Percentiles rank a stretch among this genome's conserved stretches.
Evolutionary conservation across 2,797 vertebrate genomes (phyloP).

Genomic region (Buphagus erythrorhynchus): DNA sequence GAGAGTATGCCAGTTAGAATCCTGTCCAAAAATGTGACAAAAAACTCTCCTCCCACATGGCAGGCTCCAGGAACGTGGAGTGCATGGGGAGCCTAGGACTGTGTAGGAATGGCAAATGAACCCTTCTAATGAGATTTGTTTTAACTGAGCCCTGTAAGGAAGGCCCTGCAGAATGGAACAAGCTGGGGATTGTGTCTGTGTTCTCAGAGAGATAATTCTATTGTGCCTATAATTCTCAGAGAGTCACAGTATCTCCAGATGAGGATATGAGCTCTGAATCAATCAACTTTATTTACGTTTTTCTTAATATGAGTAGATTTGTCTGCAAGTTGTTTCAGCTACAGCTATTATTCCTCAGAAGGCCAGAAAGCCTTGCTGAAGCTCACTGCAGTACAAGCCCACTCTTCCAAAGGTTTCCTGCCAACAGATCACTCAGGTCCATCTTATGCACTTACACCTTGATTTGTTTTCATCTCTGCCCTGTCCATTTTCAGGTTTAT

Average conservation of each 20-base stretch:
- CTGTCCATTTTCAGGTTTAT: neutral
- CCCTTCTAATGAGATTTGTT: neutral
- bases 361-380: neutral
- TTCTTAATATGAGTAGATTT: neutral
- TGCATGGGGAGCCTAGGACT: rapidly evolving
- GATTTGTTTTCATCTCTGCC: neutral
- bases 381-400: neutral
- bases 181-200: neutral
- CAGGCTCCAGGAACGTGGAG: neutral
- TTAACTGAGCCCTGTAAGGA: neutral
- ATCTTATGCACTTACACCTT: neutral
- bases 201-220: neutral
- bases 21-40: neutral
- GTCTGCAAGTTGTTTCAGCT: neutral
- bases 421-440: neutral
- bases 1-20: neutral
- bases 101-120: neutral
- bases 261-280: neutral
- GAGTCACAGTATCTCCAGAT: neutral
- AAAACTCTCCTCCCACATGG: neutral
- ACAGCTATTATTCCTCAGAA: neutral
- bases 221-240: neutral
- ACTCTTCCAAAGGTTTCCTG: neutral
- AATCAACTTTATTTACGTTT: neutral
- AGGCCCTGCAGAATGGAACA: neutral